phyloP scores from a whole-genome alignment of 1,140 invertebrate species.

The Drosophila guanche region DNA sequence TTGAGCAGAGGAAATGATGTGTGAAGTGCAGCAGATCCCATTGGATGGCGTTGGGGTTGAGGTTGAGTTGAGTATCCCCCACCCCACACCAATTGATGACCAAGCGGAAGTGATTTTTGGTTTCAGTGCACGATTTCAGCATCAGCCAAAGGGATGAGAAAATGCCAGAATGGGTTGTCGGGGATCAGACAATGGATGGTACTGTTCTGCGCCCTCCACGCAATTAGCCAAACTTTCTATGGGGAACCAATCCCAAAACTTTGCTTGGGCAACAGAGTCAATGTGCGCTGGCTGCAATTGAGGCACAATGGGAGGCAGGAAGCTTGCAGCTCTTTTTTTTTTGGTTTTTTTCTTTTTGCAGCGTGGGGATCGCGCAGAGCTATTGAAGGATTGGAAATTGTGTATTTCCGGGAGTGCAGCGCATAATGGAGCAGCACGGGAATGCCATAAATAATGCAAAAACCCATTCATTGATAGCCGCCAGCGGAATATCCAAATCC shows the following conservation, averaged over 20 bases:
- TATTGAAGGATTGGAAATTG: constrained; percentile 68
- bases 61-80: background rate
- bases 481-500: constrained; percentile 39
- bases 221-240: constrained; percentile 49
- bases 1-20: constrained; percentile 71
- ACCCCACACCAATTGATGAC: constrained; percentile 29
- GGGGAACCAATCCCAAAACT: constrained; percentile 1
- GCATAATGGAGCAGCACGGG: constrained; percentile 65
- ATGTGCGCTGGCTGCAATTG: constrained; percentile 6
- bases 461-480: constrained; percentile 42
- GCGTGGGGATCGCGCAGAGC: constrained; percentile 1
- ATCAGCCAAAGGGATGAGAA: constrained; percentile 30
- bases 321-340: constrained; percentile 31
- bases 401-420: constrained; percentile 56
- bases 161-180: constrained; percentile 1
- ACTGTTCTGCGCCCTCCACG: constrained; percentile 5
- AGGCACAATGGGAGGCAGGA: constrained; percentile 40
- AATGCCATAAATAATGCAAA: constrained; percentile 73
- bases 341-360: background rate
- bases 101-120: constrained; percentile 74
- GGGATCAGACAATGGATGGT: too few relatives aligned
- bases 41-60: constrained; percentile 1
- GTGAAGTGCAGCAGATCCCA: constrained; percentile 50
- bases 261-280: constrained; percentile 16
- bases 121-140: constrained; percentile 48